Evolutionary conservation across 2,797 vertebrate species (phyloP), one percentile per base, ranked within the genome.

Genomic region (Microhierax caerulescens): DNA sequence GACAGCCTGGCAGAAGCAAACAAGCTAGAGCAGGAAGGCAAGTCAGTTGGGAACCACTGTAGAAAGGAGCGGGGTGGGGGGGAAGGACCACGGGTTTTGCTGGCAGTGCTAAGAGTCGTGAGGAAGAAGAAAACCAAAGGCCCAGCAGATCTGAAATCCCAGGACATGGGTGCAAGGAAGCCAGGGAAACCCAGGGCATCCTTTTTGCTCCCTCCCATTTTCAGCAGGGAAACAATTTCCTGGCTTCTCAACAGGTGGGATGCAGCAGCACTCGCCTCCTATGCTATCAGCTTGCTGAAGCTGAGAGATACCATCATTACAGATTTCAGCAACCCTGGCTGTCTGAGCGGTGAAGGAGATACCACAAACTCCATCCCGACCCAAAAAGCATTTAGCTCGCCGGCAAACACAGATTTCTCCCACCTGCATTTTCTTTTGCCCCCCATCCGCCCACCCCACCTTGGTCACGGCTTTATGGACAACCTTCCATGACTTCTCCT

Each of bases 1-100:
- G 51, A 85, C 75, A 93, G 78, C 21, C 76, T 91, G n/a, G 69
- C 36, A 97, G 88, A 85, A 86, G 68, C 65, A 92, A 94, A 94
- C 69, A 94, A 85, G 34, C 43, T 45, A 56, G 30, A 88, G 90
- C 23, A 92, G 28, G 13, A 87, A 74, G 48, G 76, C 9, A 74
- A 74, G 36, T 69, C 34, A 72, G 64, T 64, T 76, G 56, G 43
- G 37, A 94, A 85, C n/a, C n/a, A 28, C 54, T 30, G 28, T 5
- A 63, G 27, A 73, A 90, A 89, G 15, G 11, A 3, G 37, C 11
- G 37, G 37, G 37, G n/a, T n/a, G n/a, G 37, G 37, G 37, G 37
- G 37, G 11, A 37, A 37, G 37, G 37, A 73, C 47, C 63, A 63
- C 30, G 76, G 34, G 48, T 87, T 89, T 72, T 77, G 48, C 70